phyloP scores from a whole-genome alignment of 2,797 vertebrate genomes.

The Aplochiton taeniatus region DNA sequence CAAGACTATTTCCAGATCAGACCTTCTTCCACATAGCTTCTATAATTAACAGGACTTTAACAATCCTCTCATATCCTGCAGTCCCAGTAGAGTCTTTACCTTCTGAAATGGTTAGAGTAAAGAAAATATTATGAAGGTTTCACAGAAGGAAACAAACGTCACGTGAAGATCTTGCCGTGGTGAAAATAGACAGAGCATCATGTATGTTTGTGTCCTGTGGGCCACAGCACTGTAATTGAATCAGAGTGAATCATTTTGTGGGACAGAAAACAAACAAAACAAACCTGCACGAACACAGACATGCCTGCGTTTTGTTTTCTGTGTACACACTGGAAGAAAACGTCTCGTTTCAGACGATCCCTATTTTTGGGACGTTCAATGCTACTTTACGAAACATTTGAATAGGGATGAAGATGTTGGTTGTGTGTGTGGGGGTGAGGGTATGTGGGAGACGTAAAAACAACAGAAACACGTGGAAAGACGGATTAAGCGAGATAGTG shows the following conservation, averaged over 20 bases:
- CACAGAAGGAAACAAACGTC: slow-evolving; percentile 28
- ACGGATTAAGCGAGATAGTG: background rate
- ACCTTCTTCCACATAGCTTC: background rate
- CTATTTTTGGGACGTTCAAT: slow-evolving; percentile 70
- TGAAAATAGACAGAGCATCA: slow-evolving; percentile 47
- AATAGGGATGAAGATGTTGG: slow-evolving; percentile 38
- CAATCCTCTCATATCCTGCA: slow-evolving; percentile 58
- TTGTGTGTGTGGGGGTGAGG: slow-evolving; percentile 3
- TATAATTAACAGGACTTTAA: too few relatives aligned
- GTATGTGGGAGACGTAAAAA: background rate
- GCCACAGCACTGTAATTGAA: slow-evolving; percentile 50
- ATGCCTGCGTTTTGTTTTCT: slow-evolving; percentile 52
- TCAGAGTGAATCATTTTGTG: slow-evolving; percentile 35
- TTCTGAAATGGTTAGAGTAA: slow-evolving; percentile 36
- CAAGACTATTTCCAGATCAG: slow-evolving; percentile 36
- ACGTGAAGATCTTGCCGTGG: slow-evolving; percentile 43
- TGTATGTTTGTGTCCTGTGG: slow-evolving; percentile 23
- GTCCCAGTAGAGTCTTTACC: slow-evolving; percentile 50
- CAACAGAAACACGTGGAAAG: background rate
- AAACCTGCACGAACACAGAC: slow-evolving; percentile 35
- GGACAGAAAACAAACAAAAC: slow-evolving; percentile 52
- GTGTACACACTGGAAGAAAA: slow-evolving; percentile 35
- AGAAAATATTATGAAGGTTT: slow-evolving; percentile 49
- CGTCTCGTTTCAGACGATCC: slow-evolving; percentile 62
- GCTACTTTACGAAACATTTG: slow-evolving; percentile 75